Evolutionary conservation across 2,797 vertebrate genomes (phyloP), one percentile per base, ranked within the genome.

Genomic region (Valencia hispanica): DNA sequence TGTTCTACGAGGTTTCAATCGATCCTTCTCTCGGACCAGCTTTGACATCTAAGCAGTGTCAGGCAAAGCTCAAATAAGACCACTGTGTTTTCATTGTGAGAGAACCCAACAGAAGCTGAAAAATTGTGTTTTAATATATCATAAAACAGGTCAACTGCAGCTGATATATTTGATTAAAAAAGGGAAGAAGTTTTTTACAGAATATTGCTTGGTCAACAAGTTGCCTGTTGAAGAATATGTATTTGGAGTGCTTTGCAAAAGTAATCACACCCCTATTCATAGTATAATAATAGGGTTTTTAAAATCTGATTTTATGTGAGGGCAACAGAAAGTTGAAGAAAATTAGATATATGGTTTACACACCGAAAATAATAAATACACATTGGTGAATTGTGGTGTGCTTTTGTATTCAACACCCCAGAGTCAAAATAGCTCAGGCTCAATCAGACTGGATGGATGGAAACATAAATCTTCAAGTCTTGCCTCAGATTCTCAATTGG

Each of bases 1-100:
- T 74, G 47, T 61, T 47, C 76, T 77, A 90, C 78, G n/a, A 72
- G 71, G 80, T 88, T 86, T 87, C 70, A 69, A 92, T 92, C 43
- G 76, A 93, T 92, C 86, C 78, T 84, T 77, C 75, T 78, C 79
- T 43, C 36, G 79, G 68, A 89, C 74, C 30, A 66, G 18, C 73
- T 79, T 71, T 68, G 51, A 34, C 18, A 73, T 77, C 83, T 79
- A 87, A 90, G 88, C 85, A 82, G 6, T 34, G 79, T 84, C 72
- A 48, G 73, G 85, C 70, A 57, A 4, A 81, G 70, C 75, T 86
- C 73, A 83, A 85, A 84, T 34, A 73, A 84, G 68, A 12, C 61
- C 65, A 70, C 72, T 18, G 74, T 86, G 80, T 79, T 91, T 87
- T 86, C 4, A 77, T 78, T 57, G 36, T 55, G 72, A 73, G 61